Evolutionary conservation across 2,888 invertebrate genomes (phyloP).

Genomic region (Chirona hameri): DNA sequence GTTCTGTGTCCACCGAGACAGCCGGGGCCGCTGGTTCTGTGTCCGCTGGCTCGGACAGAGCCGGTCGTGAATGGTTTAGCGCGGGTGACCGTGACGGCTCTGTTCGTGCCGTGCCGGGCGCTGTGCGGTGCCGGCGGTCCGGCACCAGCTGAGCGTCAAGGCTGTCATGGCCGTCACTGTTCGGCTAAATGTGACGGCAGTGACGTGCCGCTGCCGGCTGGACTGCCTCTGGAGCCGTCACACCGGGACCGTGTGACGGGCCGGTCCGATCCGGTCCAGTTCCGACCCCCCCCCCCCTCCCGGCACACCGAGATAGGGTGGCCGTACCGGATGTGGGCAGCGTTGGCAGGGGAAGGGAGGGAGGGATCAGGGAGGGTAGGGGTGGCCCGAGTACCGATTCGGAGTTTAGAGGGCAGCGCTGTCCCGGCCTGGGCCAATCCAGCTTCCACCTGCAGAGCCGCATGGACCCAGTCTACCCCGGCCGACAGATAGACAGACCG

Average conservation of each 20-base stretch:
- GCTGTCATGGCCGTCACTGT: not conserved
- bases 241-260: not conserved
- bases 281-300: not conserved
- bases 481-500: not conserved
- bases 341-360: not conserved
- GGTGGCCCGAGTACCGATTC: no score
- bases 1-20: no score
- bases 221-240: not conserved
- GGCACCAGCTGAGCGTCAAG: not conserved
- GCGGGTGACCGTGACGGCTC: not conserved
- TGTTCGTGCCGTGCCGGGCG: not conserved
- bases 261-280: conserved; percentile 1
- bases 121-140: not conserved
- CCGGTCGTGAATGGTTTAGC: no score
- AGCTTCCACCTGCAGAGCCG: not conserved
- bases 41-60: no score
- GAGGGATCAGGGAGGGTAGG: no score
- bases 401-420: no score
- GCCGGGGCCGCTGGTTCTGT: no score
- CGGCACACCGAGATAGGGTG: no score
- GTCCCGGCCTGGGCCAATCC: no score
- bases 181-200: not conserved
- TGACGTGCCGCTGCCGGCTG: not conserved
- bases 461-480: not conserved
- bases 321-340: not conserved